Evolutionary conservation across 2,888 invertebrate species (phyloP).

Genomic region (Eupithecia abbreviata): DNA sequence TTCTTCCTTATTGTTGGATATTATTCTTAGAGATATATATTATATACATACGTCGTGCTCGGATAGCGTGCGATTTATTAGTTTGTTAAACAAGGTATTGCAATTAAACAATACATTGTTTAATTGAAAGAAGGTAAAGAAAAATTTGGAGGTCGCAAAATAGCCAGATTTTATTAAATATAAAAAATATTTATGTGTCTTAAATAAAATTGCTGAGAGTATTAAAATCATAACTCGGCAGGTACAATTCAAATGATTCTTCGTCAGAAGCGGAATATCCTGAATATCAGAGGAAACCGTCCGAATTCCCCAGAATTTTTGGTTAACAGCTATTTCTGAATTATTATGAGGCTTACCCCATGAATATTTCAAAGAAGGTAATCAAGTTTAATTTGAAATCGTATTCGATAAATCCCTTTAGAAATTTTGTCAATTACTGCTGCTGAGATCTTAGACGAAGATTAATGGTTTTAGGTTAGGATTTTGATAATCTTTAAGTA

Average conservation of each 20-base stretch:
- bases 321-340: slow-evolving; percentile 37
- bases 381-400: slow-evolving; percentile 36
- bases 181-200: background rate
- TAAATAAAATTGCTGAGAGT: background rate
- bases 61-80: background rate
- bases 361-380: slow-evolving; percentile 40
- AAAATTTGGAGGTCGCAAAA: too few relatives aligned
- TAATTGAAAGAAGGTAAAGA: too few relatives aligned
- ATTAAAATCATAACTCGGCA: background rate
- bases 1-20: too few relatives aligned
- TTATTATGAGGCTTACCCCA: slow-evolving; percentile 32
- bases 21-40: background rate
- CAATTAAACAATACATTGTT: too few relatives aligned
- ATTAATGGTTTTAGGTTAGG: background rate
- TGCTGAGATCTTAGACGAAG: background rate
- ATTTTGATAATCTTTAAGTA: too few relatives aligned
- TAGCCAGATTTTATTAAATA: too few relatives aligned
- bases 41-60: background rate
- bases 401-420: slow-evolving; percentile 17
- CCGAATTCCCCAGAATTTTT: slow-evolving; percentile 26
- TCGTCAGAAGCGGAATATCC: slow-evolving; percentile 13
- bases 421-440: background rate
- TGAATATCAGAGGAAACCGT: slow-evolving; percentile 7
- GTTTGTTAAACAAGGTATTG: too few relatives aligned
- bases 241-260: background rate